Base-by-base conservation (phyloP, 2,888 invertebrate genomes). In the Drosophila hamatofila region DNA sequence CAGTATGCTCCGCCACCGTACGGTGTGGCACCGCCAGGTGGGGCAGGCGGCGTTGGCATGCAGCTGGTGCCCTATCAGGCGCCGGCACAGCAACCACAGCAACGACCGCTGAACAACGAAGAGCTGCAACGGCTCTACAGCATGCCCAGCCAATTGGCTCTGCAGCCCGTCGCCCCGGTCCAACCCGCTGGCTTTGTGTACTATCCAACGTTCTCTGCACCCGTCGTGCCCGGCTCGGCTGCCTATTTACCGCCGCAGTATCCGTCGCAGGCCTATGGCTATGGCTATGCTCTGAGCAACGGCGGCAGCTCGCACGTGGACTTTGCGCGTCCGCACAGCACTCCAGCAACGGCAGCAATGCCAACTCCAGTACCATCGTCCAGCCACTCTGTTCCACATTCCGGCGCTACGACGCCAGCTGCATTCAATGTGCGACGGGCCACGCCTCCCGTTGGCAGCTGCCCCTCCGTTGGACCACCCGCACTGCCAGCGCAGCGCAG, bases 121-220 rank as follows among this genome's bases (percentile, higher is more conserved):
- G 91, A 93, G 66, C 78, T 93, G 14, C 91, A 91, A 59, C 90
- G 92, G 14, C 81, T 93, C 11, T 93, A 93, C 37, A 91, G 84
- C 77, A 89, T 93, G 92, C 87, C 91, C 16, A 73, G 80, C 49
- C 86, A 84, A 25, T 75, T 90, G 64, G 84, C 83, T 1, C 79
- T 84, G 35, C 84, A 75, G 39, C 75, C 81, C 3, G 78, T 74
- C 4, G 70, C 46, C 9, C 73, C 65, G 6, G 62, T 52, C 7
- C 78, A 57, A n/a, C 67, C 74, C 1, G 70, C 72, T 9, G 81
- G 83, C 18, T 83, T 71, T 42, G 44, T 80, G 2, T 84, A 88
- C 56, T 88, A 88, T 64, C 65, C 89, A 41, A 60, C 88, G 6
- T 84, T 80, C 48, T 68, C 80, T 8, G 71, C 89, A 4, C 84